Conservation (phyloP, 2,113 vertebrate species). For the Trichechus manatus region DNA sequence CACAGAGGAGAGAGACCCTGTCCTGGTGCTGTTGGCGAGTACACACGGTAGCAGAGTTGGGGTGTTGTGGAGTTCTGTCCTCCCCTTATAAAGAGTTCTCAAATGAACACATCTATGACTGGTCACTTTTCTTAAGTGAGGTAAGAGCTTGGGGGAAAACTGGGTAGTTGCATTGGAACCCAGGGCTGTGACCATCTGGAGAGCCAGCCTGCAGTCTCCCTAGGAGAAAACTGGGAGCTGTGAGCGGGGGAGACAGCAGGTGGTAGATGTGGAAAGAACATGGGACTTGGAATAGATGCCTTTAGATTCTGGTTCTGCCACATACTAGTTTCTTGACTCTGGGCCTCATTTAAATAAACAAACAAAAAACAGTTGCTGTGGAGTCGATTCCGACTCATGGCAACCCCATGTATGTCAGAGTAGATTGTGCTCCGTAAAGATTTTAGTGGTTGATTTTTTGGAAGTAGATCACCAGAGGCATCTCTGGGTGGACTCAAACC, state of each 20-base stretch:
- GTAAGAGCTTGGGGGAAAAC: background rate
- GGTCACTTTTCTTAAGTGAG: conserved; percentile 37
- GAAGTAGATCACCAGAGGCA: background rate
- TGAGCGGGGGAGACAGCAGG: background rate
- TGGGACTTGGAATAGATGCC: background rate
- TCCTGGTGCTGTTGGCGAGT: background rate
- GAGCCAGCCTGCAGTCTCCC: background rate
- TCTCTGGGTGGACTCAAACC: no score
- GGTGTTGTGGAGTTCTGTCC: background rate
- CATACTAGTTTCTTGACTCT: background rate
- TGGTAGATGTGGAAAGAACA: background rate
- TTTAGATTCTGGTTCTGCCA: background rate
- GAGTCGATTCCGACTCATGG: background rate
- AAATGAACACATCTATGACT: background rate
- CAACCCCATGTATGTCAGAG: background rate
- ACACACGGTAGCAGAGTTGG: background rate
- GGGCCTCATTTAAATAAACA: background rate
- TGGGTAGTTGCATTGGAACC: background rate
- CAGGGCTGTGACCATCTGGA: background rate
- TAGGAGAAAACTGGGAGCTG: background rate
- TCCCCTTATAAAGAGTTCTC: background rate
- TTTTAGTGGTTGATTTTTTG: background rate
- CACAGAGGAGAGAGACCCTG: background rate
- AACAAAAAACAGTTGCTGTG: background rate
- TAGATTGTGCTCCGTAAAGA: background rate